Conservation (phyloP, 2,888 invertebrate species). For the Phoronis australis region DNA sequence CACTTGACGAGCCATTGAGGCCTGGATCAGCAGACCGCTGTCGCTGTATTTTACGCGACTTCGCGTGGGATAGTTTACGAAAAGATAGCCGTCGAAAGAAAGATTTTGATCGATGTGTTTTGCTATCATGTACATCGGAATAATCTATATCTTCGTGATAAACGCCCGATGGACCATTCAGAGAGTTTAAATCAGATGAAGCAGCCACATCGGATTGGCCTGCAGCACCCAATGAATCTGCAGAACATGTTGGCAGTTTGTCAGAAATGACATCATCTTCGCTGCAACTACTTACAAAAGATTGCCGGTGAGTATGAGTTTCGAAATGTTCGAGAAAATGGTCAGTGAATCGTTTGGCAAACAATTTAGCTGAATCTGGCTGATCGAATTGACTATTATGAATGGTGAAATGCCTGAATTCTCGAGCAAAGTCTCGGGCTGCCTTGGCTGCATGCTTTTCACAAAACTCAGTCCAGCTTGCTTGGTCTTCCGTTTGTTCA, state of each 20-base stretch:
- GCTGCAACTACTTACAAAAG: slow-evolving; percentile 9
- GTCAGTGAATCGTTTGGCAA: slow-evolving; percentile 76
- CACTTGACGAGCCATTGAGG: not conserved
- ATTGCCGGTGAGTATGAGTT: slow-evolving; percentile 50
- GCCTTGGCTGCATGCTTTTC: slow-evolving; percentile 69
- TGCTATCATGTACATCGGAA: not conserved
- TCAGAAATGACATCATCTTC: not conserved
- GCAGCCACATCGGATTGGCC: not conserved
- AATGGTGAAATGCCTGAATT: slow-evolving; percentile 59
- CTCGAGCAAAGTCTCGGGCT: slow-evolving; percentile 81
- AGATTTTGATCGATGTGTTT: too few relatives aligned
- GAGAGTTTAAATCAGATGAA: too few relatives aligned
- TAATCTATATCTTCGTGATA: not conserved
- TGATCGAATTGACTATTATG: slow-evolving; percentile 10
- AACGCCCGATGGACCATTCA: too few relatives aligned
- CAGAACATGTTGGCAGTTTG: not conserved
- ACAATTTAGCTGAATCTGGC: slow-evolving; percentile 70
- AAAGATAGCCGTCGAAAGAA: too few relatives aligned
- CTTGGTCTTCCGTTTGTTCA: too few relatives aligned
- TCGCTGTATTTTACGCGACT: slow-evolving; percentile 12
- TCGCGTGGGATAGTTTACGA: too few relatives aligned
- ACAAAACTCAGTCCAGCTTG: slow-evolving; percentile 58
- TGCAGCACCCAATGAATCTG: not conserved
- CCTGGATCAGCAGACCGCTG: slow-evolving; percentile 75
- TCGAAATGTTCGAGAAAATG: slow-evolving; percentile 82